Conservation (phyloP, 2,888 invertebrate genomes). For the Zele albiditarsus region DNA sequence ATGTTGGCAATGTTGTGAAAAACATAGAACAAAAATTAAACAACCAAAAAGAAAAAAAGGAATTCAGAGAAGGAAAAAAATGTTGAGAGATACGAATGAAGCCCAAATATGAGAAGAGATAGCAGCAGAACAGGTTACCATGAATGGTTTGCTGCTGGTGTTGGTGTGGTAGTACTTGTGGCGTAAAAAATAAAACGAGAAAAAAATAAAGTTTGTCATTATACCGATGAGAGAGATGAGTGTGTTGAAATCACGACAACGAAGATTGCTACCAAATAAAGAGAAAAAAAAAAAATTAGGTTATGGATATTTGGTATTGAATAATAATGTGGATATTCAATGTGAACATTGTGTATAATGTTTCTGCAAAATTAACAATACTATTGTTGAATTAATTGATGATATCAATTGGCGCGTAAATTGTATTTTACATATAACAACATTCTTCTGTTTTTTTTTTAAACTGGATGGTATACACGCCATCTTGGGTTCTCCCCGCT, state of each 20-base stretch:
- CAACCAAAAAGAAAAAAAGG: neutral
- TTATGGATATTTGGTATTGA: neutral
- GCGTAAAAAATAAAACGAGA: neutral
- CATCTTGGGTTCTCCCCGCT: constrained; percentile 11
- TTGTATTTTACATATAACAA: no score
- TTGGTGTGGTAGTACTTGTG: neutral
- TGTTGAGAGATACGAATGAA: neutral
- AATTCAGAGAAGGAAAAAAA: constrained; percentile 14
- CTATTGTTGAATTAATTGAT: no score
- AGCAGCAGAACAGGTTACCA: constrained; percentile 22
- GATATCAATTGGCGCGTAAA: no score
- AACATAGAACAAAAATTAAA: neutral
- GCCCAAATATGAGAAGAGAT: constrained; percentile 12
- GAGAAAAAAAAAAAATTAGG: constrained; percentile 9
- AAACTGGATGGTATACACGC: neutral
- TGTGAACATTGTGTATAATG: neutral
- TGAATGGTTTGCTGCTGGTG: constrained; percentile 20
- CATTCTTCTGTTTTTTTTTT: no score
- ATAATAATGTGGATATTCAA: neutral
- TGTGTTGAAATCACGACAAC: constrained; percentile 17
- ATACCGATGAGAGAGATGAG: constrained; percentile 13
- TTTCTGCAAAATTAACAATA: no score
- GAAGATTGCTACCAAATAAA: neutral
- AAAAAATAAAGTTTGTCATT: neutral
- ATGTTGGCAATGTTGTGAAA: neutral